Percentiles rank a stretch among this genome's conserved stretches.
Conservation (phyloP, 2,113 vertebrate genomes). For the Acinonyx jubatus region DNA sequence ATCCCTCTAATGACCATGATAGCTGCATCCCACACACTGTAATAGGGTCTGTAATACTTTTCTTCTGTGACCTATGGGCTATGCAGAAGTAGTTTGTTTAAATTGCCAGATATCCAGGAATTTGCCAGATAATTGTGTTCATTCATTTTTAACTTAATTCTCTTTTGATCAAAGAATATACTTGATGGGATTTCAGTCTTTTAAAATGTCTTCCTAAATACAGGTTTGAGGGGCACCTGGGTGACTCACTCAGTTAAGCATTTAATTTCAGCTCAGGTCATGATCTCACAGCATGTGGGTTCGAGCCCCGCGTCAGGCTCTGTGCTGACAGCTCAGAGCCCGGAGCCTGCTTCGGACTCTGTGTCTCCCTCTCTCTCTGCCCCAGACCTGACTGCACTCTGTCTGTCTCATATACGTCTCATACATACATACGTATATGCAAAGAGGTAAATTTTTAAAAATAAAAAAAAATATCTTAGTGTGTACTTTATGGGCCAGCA, state of each 20-base stretch:
- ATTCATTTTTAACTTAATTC: neutral
- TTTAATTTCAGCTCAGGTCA: too few relatives aligned
- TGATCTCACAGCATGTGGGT: too few relatives aligned
- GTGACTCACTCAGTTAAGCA: too few relatives aligned
- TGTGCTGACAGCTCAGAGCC: too few relatives aligned
- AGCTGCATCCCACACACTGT: neutral
- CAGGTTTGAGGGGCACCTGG: too few relatives aligned
- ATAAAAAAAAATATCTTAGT: neutral
- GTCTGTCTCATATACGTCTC: too few relatives aligned
- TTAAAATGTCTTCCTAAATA: neutral
- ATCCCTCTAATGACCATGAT: neutral
- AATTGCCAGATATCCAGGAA: neutral
- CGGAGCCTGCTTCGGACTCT: too few relatives aligned
- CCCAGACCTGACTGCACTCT: too few relatives aligned
- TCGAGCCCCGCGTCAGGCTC: too few relatives aligned
- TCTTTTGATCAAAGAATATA: neutral
- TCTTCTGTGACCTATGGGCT: neutral
- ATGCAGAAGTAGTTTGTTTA: neutral
- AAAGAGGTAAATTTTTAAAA: too few relatives aligned
- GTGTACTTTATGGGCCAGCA: neutral
- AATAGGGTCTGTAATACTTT: neutral
- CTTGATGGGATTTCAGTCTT: neutral
- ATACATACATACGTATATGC: too few relatives aligned
- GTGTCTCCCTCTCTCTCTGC: too few relatives aligned
- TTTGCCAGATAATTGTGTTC: neutral